Evolutionary conservation across 2,797 vertebrate species (phyloP), one percentile per base, ranked within the genome.

Genomic region (Enteromius radiatus): DNA sequence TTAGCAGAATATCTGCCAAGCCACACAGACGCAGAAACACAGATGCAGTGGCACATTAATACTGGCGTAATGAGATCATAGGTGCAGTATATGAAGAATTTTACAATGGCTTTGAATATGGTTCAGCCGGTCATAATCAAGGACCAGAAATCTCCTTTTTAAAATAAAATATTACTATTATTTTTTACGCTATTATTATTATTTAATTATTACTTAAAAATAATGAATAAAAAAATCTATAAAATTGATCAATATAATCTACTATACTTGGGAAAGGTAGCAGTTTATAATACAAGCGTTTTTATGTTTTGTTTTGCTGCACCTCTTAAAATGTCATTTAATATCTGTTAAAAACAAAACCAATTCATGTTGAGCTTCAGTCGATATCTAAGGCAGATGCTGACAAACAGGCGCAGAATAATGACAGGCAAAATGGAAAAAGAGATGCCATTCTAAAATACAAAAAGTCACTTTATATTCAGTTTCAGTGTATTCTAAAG

Each of bases 391-490:
- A 23, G 36, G 14, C 9, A 59, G 81, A 54, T 33, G 49, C 1
- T 59, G 26, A 76, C 38, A 76, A 69, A 56, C 63, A 82, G 81
- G 36, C 59, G 63, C 73, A 47, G 59, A 45, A 59, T 68, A 68
- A 76, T 41, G 65, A 45, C 31, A 33, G 31, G 36, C 10, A 23
- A 54, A 76, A 65, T 67, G 14, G 45, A 76, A 73, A 12, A 56
- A 49, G 36, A 75, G 41, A 64, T 1, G 19, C 11, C 5, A 33
- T 23, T 33, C 26, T 15, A 47, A 45, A 77, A 77, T 31, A 9
- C 19, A 45, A 76, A 63, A 76, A 45, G 2, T 61, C 21, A 26
- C 17, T 61, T n/a, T 14, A 45, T 36, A 36, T 74, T 74, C 47
- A 7, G 49, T 54, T 74, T 36, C 47, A 23, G 28, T 49, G 11